These are phyloP conservation scores for Pyrocoelia pectoralis DNA, from an alignment of 2,888 invertebrate species.

Conservation along the genomic window DNA sequence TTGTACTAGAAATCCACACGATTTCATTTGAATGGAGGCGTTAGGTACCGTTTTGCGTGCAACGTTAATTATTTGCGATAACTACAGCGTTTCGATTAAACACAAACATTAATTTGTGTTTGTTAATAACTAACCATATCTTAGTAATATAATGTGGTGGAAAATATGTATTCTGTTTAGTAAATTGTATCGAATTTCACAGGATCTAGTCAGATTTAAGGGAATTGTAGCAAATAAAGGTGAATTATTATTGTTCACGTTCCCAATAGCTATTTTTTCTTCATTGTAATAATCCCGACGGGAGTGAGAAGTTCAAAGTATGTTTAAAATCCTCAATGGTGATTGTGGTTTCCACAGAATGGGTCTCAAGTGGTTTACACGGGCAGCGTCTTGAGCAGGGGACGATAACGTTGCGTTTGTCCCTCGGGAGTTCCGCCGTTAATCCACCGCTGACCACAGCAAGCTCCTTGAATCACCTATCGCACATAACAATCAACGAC, in stretches of 20 bases:
- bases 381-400: slow-evolving; percentile 38
- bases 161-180: no score
- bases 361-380: slow-evolving; percentile 43
- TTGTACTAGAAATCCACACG: slow-evolving; percentile 36
- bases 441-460: slow-evolving; percentile 52
- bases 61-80: slow-evolving; percentile 10
- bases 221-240: no score
- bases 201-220: no score
- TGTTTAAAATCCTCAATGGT: slow-evolving; percentile 49
- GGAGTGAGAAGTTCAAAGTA: slow-evolving; percentile 27
- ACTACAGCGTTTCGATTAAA: not conserved
- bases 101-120: not conserved
- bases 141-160: not conserved
- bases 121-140: not conserved
- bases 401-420: slow-evolving; percentile 43
- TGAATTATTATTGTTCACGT: slow-evolving; percentile 18
- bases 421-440: slow-evolving; percentile 45
- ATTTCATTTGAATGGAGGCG: slow-evolving; percentile 12
- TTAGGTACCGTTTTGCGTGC: not conserved
- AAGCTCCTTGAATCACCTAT: slow-evolving; percentile 50
- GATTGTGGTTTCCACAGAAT: slow-evolving; percentile 47
- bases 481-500: slow-evolving; percentile 49
- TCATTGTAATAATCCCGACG: slow-evolving; percentile 37
- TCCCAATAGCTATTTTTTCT: slow-evolving; percentile 38
- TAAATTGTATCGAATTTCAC: no score